Base-by-base conservation (phyloP, 2,113 vertebrate species). In the Caracal caracal region DNA sequence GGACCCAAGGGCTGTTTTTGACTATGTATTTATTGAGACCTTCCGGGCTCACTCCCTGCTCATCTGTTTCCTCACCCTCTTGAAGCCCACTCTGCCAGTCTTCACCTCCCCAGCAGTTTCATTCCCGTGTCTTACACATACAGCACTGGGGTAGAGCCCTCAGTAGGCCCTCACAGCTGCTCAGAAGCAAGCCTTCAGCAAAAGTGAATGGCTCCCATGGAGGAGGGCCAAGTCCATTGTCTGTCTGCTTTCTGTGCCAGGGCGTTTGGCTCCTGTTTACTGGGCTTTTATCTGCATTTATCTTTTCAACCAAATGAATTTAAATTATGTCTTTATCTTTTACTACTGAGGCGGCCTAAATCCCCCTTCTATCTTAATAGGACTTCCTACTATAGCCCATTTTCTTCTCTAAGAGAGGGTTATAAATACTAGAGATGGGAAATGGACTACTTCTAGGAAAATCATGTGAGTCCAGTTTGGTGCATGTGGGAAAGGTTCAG, bases 211-310 rank as follows among this genome's bases (percentile, higher is more conserved):
- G 80, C 70, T 95, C 49, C 88, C 4, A 40, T 53, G 92, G 97
- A 97, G 75, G n/a, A 1, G 5, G 2, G 65, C 90, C 91, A 96
- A 47, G 79, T 61, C 88, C 79, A 89, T 10, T 68, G 84, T 83
- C 95, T 89, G 26, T 37, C 96, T 90, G 66, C 30, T 85, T 97
- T 90, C 88, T 94, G 40, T 35, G 90, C 97, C 95, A 95, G 96
- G 15, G 84, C 56, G 81, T 87, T 94, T 96, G 88, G 76, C 71
- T 96, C 82, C 93, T 93, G 40, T 75, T 97, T 93, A 79, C n/a
- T 88, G n/a, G 37, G 86, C 95, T 98, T 98, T 98, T 96, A 97
- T 95, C 95, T 93, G 37, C 96, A 80, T 88, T 98, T 97, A 82
- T 97, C 76, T 94, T 98, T 94, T 70, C 94, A 96, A 97, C 59